Evolutionary conservation across 2,113 vertebrate species (phyloP), one percentile per base, ranked within the genome.

Genomic region (Indri indri): DNA sequence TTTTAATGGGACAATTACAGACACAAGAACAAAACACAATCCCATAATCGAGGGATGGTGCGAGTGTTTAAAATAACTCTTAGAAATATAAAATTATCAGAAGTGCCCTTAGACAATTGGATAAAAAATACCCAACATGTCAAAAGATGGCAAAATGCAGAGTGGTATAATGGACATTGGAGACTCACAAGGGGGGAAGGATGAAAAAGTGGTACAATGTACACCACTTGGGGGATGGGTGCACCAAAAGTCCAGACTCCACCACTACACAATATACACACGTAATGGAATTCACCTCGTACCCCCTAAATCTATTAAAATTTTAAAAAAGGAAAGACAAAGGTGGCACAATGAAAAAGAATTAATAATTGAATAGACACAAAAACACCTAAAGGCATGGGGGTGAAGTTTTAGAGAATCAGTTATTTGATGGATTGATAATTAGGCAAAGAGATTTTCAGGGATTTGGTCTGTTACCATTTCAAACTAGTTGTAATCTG

Each of bases 371-470:
- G 77, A 93, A 74, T 42, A 89, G 63, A 86, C 40, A 96, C 22
- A 92, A 91, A 96, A 91, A 81, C 34, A 94, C 71, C 59, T 77
- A 65, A 84, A 97, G 94, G 90, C 54, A 71, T 22, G 20, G 13
- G 65, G 45, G 76, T 83, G 79, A 88, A 42, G 68, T 92, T 94
- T 92, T 77, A 73, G 82, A 63, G 42, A 91, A 84, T 7, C 83
- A 57, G 54, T 97, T 83, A 84, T 90, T 79, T 89, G 91, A 93
- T 54, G 47, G 93, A 95, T 87, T 84, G 57, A 91, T 91, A 93
- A 96, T 94, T 70, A 94, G 40, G 79, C 68, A 59, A 93, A 79
- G 37, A 1, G 23, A 65, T 88, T 96, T 81, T 71, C 74, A 50
- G 73, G 77, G 71, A 92, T 90, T 95, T 87, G 77, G 52, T 70